Conservation (phyloP, 2,797 vertebrate genomes). For the Eulemur rubriventer region DNA sequence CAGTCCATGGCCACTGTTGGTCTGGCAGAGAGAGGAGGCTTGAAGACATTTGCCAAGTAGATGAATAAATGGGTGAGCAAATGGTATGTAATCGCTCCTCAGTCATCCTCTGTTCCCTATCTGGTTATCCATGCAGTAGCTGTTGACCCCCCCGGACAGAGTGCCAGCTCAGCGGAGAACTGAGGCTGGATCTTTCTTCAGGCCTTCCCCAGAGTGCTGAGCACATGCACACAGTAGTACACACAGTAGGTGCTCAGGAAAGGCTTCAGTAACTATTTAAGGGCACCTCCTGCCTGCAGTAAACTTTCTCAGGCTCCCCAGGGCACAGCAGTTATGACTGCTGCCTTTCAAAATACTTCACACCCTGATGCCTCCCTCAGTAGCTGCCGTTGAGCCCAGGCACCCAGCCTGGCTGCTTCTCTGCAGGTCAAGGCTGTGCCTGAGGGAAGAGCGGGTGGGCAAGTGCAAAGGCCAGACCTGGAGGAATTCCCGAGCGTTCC, state of each 20-base stretch:
- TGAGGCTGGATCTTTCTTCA: neutral
- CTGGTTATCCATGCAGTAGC: neutral
- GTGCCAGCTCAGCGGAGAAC: neutral
- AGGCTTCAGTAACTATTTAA: neutral
- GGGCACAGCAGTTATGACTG: neutral
- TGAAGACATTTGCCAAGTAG: neutral
- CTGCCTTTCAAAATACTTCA: neutral
- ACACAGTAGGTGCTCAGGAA: neutral
- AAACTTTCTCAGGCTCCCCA: neutral
- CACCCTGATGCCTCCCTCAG: neutral
- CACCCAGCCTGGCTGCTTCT: neutral
- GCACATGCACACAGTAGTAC: neutral
- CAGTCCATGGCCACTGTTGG: neutral
- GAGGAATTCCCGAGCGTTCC: neutral
- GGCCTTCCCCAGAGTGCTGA: neutral
- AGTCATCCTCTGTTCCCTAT: neutral
- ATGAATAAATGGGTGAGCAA: neutral
- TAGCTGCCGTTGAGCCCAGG: neutral
- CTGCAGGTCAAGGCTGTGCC: neutral
- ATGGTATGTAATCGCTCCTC: neutral
- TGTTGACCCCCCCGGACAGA: neutral
- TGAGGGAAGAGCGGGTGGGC: neutral
- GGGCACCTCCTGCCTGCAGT: neutral
- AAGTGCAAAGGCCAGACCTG: neutral
- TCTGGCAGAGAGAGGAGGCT: neutral